Conservation (phyloP, 1,140 invertebrate species). For the Stegodyphus dumicola region DNA sequence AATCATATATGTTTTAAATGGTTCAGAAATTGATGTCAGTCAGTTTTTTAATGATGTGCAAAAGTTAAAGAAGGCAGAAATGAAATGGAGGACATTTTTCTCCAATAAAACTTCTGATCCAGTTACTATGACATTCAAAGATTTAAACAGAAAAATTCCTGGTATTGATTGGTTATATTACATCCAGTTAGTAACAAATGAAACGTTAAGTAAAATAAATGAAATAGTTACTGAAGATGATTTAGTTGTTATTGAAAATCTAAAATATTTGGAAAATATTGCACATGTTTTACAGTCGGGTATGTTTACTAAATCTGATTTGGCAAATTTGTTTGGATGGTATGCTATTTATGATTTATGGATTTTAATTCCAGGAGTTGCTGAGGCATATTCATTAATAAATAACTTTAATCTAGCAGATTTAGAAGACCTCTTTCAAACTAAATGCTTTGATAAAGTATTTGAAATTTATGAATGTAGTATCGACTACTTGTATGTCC, state of each 20-base stretch:
- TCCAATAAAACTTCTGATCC: not conserved
- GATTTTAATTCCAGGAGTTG: conserved; percentile 16
- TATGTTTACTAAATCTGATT: conserved; percentile 9
- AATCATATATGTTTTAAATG: not conserved
- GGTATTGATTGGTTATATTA: conserved; percentile 19
- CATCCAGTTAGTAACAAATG: conserved; percentile 19
- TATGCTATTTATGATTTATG: conserved; percentile 20
- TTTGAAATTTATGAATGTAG: conserved; percentile 14
- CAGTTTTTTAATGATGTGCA: not conserved
- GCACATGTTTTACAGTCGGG: not conserved
- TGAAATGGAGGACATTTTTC: conserved; percentile 1
- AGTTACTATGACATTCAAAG: conserved; percentile 15
- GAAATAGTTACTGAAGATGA: not conserved
- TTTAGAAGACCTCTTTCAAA: not conserved
- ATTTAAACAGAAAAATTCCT: conserved; percentile 10
- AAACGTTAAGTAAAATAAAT: conserved; percentile 18
- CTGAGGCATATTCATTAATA: not conserved
- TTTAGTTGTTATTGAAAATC: conserved; percentile 18
- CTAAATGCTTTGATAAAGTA: conserved; percentile 16
- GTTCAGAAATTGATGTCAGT: not conserved
- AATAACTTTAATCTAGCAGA: not conserved
- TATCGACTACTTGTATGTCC: conserved; percentile 38
- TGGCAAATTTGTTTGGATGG: conserved; percentile 51
- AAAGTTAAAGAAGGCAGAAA: conserved; percentile 2
- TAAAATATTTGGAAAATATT: conserved; percentile 9